Base-by-base conservation (phyloP, 2,113 vertebrate species). In the Cephalophus harveyi region DNA sequence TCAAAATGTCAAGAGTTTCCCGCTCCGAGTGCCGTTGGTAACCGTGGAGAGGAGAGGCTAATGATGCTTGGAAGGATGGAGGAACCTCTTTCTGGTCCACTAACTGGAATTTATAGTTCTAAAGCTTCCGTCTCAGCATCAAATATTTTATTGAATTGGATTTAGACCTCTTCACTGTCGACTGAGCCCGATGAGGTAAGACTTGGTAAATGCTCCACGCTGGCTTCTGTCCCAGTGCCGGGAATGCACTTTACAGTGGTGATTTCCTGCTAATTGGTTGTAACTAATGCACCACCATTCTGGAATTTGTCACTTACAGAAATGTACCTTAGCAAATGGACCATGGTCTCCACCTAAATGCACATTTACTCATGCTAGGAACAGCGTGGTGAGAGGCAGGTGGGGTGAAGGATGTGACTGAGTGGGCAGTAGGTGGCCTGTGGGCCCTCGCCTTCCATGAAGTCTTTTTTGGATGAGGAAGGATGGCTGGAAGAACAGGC, bases 201-300 rank as follows among this genome's bases (percentile, higher is more conserved):
- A 64, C 67, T 74, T 62, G 12, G 33, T 87, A 67, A 90, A 84
- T 50, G 95, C 25, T n/a, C 1, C 25, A 0, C 1, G 43, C 28
- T 95, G 97, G 97, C 96, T 60, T 67, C 57, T 76, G 52, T 95
- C 95, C 97, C 94, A 55, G 76, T 2, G 50, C 28, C 19, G 48
- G 33, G 87, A 82, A 43, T 52, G 64, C 57, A 14, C 94, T 91
- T 74, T 13, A 1, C 43, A 27, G 93, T 21, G 94, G 82, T 87
- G 93, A 97, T 91, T 93, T 84, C 92, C 50, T 96, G 82, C 88
- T 97, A 95, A 98, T 95, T 96, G 96, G 85, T 89, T 97, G 88
- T 98, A 95, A 98, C 67, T 30, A 95, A 97, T 89, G 91, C 88
- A 89, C 57, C 60, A 78, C 74, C 88, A 50, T 95, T 78, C 91